A percentile compares a stretch with the other conserved stretches of the same genome.
phyloP scores from a whole-genome alignment of 2,888 invertebrate genomes.

The Serrognathus titanus region DNA sequence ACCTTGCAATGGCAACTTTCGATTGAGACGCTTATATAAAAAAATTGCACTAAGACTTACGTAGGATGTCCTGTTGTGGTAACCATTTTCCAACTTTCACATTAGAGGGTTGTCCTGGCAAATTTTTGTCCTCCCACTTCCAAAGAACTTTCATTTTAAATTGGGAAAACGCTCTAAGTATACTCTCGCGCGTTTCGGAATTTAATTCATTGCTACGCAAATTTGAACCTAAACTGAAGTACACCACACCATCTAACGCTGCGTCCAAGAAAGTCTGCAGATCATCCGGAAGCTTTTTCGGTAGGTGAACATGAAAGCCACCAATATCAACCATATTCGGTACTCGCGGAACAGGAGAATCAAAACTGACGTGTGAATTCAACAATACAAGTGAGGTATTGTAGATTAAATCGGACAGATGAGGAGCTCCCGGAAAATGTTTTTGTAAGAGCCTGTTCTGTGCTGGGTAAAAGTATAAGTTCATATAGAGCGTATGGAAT shows the following conservation, averaged over 20 bases:
- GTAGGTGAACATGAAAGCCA: slow-evolving; percentile 48
- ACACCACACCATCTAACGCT: slow-evolving; percentile 54
- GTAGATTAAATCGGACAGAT: slow-evolving; percentile 30
- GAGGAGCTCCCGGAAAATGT: slow-evolving; percentile 33
- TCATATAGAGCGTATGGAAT: slow-evolving; percentile 42
- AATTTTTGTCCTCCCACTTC: slow-evolving; percentile 60
- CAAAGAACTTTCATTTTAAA: slow-evolving; percentile 61
- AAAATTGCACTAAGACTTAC: slow-evolving; percentile 12
- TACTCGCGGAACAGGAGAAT: slow-evolving; percentile 50
- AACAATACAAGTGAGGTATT: slow-evolving; percentile 34
- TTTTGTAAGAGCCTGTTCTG: slow-evolving; percentile 32
- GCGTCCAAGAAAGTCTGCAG: slow-evolving; percentile 53
- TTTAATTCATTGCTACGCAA: slow-evolving; percentile 55
- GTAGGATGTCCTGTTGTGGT: slow-evolving; percentile 51
- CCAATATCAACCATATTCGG: slow-evolving; percentile 58
- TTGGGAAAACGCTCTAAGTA: slow-evolving; percentile 55
- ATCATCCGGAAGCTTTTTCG: slow-evolving; percentile 42
- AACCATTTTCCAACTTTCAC: slow-evolving; percentile 60
- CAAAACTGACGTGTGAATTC: slow-evolving; percentile 51
- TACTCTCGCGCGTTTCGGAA: slow-evolving; percentile 49
- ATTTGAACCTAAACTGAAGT: slow-evolving; percentile 60
- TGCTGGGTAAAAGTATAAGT: slow-evolving; percentile 32
- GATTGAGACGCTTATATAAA: not conserved
- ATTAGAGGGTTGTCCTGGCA: slow-evolving; percentile 53
- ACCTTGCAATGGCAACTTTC: too few relatives aligned